phyloP scores from a whole-genome alignment of 37 sponge, comb jelly and placozoan species.

The Petrosia ficiformis region DNA sequence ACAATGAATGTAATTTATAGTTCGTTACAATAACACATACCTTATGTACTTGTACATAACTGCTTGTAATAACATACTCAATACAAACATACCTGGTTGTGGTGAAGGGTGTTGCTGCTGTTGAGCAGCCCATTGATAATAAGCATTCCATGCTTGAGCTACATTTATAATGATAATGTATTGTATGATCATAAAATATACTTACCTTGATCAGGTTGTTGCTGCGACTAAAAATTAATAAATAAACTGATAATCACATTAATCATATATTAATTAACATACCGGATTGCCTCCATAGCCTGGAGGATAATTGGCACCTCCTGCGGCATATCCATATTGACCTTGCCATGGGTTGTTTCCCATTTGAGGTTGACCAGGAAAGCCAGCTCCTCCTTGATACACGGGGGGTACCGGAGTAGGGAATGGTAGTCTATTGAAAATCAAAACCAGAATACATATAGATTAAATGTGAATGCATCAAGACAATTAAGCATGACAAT shows the following conservation, averaged over 20 bases:
- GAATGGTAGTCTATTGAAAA: neutral
- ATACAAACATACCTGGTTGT: too few species aligned
- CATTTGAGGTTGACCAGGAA: neutral
- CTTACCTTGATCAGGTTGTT: conserved; percentile 1
- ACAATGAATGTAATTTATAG: too few species aligned
- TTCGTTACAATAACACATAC: too few species aligned
- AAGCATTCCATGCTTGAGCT: conserved; percentile 78
- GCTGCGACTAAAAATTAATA: neutral
- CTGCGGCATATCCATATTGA: neutral
- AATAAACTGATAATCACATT: neutral
- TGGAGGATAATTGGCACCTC: neutral
- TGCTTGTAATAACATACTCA: too few species aligned
- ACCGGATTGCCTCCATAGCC: neutral
- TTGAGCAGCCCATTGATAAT: conserved; percentile 62
- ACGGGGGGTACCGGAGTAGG: neutral
- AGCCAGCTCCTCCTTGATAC: too few species aligned
- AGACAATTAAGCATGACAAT: too few species aligned
- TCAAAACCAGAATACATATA: neutral
- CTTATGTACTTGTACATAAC: too few species aligned
- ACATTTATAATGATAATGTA: too few species aligned
- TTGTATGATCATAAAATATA: too few species aligned
- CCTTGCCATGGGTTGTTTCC: neutral
- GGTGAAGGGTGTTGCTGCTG: conserved; percentile 39
- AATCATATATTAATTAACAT: neutral
- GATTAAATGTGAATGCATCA: neutral